These are phyloP conservation scores for Drosophila pseudoananassae DNA, from an alignment of 1,140 invertebrate species.

Conservation along the genomic window DNA sequence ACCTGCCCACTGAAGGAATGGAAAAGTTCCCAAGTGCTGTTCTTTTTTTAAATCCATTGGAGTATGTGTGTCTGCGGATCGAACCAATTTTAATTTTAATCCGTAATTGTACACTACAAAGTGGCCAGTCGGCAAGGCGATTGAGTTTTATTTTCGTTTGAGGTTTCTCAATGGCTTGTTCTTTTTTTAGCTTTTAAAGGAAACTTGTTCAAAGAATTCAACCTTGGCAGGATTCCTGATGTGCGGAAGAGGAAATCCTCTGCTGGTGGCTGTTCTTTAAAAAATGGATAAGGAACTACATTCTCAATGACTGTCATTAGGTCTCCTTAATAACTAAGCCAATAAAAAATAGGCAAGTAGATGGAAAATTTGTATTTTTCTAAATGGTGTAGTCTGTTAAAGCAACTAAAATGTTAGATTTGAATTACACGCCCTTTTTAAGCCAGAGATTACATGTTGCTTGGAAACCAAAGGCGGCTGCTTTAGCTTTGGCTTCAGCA, in stretches of 20 bases:
- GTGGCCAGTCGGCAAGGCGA: constrained; percentile 47
- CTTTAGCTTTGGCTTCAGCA: constrained; percentile 22
- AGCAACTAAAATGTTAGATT: constrained; percentile 12
- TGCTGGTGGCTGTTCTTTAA: background rate
- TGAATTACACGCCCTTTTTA: constrained; percentile 16
- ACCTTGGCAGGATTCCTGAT: background rate
- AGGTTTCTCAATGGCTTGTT: constrained; percentile 11
- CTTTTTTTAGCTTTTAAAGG: constrained; percentile 25
- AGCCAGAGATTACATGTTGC: constrained; percentile 34
- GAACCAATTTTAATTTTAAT: constrained; percentile 73
- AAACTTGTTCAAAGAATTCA: constrained; percentile 30
- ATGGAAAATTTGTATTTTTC: background rate
- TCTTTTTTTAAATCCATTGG: constrained; percentile 12
- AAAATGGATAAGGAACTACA: background rate
- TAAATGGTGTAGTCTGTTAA: background rate
- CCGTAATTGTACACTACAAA: constrained; percentile 66
- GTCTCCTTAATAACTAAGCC: background rate
- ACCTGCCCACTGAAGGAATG: constrained; percentile 9
- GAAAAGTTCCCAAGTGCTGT: constrained; percentile 1
- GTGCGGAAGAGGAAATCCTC: background rate
- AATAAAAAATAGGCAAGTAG: background rate
- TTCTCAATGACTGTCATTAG: no score
- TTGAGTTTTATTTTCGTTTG: constrained; percentile 45
- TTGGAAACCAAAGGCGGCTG: constrained; percentile 16
- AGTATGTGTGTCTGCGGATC: constrained; percentile 27